These are phyloP conservation scores for Varroa destructor DNA, from an alignment of 1,140 invertebrate species.

Conservation along the genomic window DNA sequence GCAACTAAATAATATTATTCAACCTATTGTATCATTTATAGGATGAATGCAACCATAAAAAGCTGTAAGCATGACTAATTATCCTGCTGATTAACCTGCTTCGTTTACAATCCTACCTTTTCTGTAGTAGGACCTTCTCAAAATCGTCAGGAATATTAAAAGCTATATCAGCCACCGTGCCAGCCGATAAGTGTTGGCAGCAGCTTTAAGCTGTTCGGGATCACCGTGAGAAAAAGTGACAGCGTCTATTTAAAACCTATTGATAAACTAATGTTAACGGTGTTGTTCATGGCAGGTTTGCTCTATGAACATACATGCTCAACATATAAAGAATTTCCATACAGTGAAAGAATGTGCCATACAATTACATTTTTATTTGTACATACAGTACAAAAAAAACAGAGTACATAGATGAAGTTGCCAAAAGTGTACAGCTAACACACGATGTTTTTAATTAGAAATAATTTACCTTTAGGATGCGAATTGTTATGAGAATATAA, in stretches of 20 bases:
- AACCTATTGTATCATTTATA: too few species aligned
- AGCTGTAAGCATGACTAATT: too few species aligned
- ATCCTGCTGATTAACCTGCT: too few species aligned
- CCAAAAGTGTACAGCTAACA: not conserved
- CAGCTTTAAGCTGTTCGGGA: conserved; percentile 3
- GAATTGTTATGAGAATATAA: too few species aligned
- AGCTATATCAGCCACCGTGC: not conserved
- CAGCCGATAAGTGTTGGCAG: not conserved
- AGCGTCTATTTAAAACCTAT: not conserved
- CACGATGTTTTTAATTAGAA: not conserved
- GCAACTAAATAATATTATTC: too few species aligned
- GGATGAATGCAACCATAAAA: too few species aligned
- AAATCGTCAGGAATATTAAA: not conserved
- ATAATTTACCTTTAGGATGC: too few species aligned
- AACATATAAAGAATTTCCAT: not conserved
- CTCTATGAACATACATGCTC: not conserved
- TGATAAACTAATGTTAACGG: not conserved
- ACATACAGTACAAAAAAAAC: too few species aligned
- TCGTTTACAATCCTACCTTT: not conserved
- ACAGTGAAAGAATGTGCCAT: not conserved
- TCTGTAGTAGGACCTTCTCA: not conserved
- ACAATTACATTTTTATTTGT: not conserved
- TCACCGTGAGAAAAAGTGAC: not conserved
- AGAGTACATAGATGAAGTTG: not conserved
- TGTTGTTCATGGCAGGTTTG: too few species aligned